Percentiles rank a stretch among this genome's conserved stretches.
phyloP scores from a whole-genome alignment of 2,888 invertebrate genomes.

The Andricus curvator region DNA sequence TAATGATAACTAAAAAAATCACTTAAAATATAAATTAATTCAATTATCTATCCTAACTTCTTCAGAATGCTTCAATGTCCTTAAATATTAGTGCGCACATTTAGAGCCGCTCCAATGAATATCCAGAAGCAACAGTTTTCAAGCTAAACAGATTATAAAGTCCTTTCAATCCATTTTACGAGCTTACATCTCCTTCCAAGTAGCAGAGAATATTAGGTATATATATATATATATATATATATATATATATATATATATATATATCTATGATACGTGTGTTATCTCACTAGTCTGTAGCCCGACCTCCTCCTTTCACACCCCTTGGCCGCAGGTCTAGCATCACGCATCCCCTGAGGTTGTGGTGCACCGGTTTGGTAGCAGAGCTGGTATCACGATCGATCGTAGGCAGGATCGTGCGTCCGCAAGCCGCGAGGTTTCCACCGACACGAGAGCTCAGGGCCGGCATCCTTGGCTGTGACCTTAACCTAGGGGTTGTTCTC shows the following conservation, averaged over 20 bases:
- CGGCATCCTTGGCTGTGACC: constrained; percentile 61
- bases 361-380: constrained; percentile 21
- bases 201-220: background rate
- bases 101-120: background rate
- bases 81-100: too few species aligned
- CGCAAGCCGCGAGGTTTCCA: constrained; percentile 52
- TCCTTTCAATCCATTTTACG: background rate
- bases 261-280: background rate
- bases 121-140: background rate
- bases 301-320: constrained; percentile 4
- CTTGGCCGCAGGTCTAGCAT: background rate
- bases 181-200: background rate
- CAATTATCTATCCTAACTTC: too few species aligned
- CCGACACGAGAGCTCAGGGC: constrained; percentile 46
- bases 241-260: background rate
- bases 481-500: constrained; percentile 75
- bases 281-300: background rate
- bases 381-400: constrained; percentile 53
- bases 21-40: too few species aligned
- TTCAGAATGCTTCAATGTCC: too few species aligned
- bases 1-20: too few species aligned
- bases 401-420: constrained; percentile 54
- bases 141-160: background rate
- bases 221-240: background rate
- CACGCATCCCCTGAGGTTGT: constrained; percentile 36